Conservation (phyloP, 2,888 invertebrate species). For the Nemurella pictetii region DNA sequence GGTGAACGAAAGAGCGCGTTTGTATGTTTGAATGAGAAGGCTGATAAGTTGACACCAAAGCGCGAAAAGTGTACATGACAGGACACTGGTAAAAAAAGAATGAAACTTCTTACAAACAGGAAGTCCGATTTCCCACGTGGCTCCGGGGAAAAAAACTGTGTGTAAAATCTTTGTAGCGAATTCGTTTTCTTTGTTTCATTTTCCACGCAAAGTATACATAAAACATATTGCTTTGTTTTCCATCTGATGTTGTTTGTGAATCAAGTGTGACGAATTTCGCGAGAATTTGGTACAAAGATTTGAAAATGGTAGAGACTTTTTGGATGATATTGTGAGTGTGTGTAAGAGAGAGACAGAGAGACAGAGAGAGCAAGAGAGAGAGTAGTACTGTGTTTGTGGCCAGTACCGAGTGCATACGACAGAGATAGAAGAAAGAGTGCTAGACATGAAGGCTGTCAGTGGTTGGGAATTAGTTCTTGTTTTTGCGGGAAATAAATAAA, state of each 20-base stretch:
- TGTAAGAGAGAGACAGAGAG: too few relatives aligned
- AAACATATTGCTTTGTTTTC: not conserved
- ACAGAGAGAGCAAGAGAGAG: too few relatives aligned
- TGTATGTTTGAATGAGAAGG: not conserved
- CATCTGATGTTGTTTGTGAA: too few relatives aligned
- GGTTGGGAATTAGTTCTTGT: not conserved
- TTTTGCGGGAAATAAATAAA: not conserved
- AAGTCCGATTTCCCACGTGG: not conserved
- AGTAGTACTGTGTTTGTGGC: not conserved
- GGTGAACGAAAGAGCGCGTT: not conserved
- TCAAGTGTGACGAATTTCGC: not conserved
- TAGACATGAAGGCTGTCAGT: not conserved
- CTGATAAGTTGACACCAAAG: too few relatives aligned
- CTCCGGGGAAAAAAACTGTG: not conserved
- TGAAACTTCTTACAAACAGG: not conserved
- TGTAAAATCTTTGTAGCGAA: not conserved
- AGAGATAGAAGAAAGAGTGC: conserved; percentile 21
- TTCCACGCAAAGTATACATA: not conserved
- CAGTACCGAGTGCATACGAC: not conserved
- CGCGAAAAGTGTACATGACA: not conserved
- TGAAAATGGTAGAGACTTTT: too few relatives aligned
- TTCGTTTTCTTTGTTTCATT: not conserved
- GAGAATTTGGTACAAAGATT: not conserved
- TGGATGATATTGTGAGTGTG: too few relatives aligned
- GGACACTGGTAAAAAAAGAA: not conserved